These are phyloP conservation scores for Meriones unguiculatus DNA, from an alignment of 2,113 vertebrate genomes.

Conservation along the genomic window DNA sequence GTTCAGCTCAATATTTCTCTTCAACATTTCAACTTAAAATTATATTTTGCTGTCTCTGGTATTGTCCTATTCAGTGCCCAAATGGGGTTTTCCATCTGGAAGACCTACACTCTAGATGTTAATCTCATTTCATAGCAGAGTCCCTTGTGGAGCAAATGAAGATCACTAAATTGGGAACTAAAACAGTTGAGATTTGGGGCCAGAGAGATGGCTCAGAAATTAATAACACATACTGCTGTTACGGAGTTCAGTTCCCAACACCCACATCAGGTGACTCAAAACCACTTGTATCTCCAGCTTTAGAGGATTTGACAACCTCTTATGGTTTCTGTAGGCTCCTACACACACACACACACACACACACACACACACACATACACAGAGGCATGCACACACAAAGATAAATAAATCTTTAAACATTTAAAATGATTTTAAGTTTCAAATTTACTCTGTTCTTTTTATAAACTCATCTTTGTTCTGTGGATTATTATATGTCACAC, in stretches of 20 bases:
- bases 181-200: conserved; percentile 7
- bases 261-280: not conserved
- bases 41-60: not conserved
- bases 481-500: not conserved
- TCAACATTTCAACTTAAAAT: conserved; percentile 5
- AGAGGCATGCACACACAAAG: not conserved
- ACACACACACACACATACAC: not conserved
- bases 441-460: not conserved
- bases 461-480: not conserved
- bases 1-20: not conserved
- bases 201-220: not conserved
- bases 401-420: not conserved
- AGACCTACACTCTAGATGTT: not conserved
- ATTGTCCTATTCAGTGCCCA: not conserved
- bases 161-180: conserved; percentile 10
- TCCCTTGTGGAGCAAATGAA: not conserved
- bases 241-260: not conserved
- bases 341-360: not conserved
- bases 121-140: not conserved
- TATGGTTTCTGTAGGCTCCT: not conserved
- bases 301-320: not conserved
- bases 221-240: not conserved
- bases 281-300: not conserved
- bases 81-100: not conserved
- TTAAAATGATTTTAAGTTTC: not conserved